A percentile compares a stretch with the other conserved stretches of the same genome.
Conservation (phyloP, 2,113 vertebrate species). For the Epinephelus lanceolatus region DNA sequence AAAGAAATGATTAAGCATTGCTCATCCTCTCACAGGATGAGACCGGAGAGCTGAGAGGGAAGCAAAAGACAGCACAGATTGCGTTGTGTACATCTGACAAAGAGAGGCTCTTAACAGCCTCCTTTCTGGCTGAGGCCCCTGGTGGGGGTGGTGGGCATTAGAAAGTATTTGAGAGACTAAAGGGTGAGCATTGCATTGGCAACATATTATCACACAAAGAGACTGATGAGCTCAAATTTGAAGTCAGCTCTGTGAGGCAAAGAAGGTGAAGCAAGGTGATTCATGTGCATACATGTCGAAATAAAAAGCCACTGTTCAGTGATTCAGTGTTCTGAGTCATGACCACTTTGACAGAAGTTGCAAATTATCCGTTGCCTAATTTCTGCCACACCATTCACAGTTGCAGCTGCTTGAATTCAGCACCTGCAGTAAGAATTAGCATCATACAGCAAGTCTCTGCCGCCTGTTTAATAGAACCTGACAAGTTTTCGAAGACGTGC, state of each 20-base stretch:
- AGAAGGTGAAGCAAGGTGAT: conserved; percentile 13
- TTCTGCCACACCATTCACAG: conserved; percentile 14
- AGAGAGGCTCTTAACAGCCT: conserved; percentile 58
- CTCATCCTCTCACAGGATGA: conserved; percentile 35
- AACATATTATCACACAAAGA: background rate
- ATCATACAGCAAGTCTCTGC: background rate
- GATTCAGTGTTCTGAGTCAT: background rate
- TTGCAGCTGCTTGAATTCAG: conserved; percentile 13
- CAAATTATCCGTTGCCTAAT: background rate
- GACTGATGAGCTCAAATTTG: conserved; percentile 12
- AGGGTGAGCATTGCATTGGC: conserved; percentile 24
- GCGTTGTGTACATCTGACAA: conserved; percentile 70
- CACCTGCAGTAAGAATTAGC: conserved; percentile 7
- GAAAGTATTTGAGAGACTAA: conserved; percentile 28
- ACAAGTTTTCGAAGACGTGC: conserved; percentile 31
- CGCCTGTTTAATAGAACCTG: conserved; percentile 31
- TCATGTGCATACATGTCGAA: background rate
- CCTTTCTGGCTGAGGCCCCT: conserved; percentile 32
- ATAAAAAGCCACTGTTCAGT: background rate
- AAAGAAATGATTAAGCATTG: conserved; percentile 30
- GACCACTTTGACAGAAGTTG: conserved; percentile 4
- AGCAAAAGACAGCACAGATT: conserved; percentile 61
- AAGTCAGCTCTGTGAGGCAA: background rate
- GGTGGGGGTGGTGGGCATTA: conserved; percentile 44
- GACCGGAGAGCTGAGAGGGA: conserved; percentile 22